These are phyloP conservation scores for Lepidotrigona ventralis DNA, from an alignment of 1,140 invertebrate species.

Conservation along the genomic window DNA sequence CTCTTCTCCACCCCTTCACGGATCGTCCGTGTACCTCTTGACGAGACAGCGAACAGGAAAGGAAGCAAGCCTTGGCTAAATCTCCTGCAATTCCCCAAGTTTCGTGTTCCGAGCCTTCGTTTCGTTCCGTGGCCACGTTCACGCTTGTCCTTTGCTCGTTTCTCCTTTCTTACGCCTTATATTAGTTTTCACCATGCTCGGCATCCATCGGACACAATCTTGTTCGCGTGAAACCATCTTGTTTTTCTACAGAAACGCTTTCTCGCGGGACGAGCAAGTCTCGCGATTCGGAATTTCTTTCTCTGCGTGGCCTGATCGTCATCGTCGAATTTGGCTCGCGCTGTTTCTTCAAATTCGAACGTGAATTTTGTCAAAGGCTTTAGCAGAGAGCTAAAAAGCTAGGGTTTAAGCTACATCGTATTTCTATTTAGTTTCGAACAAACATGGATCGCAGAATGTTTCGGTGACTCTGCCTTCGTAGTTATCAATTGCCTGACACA, in stretches of 20 bases:
- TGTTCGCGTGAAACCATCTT: conserved; percentile 12
- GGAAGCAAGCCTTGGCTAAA: conserved; percentile 52
- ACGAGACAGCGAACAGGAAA: conserved; percentile 24
- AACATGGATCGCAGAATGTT: no score
- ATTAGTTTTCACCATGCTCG: conserved; percentile 35
- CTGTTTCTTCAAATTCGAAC: no score
- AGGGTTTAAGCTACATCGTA: no score
- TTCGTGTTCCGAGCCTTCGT: conserved; percentile 22
- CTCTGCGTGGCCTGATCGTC: no score
- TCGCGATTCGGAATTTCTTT: no score
- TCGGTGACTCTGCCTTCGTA: no score
- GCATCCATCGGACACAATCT: conserved; percentile 13
- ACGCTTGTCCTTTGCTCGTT: conserved; percentile 57
- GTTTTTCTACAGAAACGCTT: conserved; percentile 18
- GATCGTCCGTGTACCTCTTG: background rate
- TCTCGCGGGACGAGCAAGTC: background rate
- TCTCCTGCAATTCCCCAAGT: conserved; percentile 61
- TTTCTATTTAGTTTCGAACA: no score
- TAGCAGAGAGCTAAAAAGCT: no score
- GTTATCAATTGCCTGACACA: no score
- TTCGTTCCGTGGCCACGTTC: conserved; percentile 46
- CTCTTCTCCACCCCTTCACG: conserved; percentile 28
- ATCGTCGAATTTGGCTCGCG: no score
- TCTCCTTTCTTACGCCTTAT: conserved; percentile 41
- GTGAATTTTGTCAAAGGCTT: no score